Conservation (phyloP, 2,113 vertebrate genomes). For the Phalacrocorax brasilianus region DNA sequence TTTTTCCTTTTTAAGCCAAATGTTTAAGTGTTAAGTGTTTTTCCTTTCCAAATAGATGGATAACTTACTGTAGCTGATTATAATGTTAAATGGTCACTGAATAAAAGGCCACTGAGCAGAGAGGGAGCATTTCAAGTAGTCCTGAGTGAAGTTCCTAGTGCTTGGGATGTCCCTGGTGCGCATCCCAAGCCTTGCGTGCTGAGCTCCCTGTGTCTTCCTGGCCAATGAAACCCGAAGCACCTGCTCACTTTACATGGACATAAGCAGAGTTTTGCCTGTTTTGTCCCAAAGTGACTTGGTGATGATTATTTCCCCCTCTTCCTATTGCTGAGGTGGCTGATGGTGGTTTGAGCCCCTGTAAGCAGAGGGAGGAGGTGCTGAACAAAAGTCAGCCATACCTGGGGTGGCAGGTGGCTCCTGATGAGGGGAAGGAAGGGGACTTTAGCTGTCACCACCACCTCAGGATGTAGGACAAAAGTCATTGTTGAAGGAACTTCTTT, state of each 20-base stretch:
- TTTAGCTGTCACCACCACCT: not conserved
- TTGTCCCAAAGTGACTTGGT: not conserved
- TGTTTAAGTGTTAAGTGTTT: not conserved
- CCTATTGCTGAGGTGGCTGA: not conserved
- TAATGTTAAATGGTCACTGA: not conserved
- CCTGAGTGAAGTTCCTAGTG: not conserved
- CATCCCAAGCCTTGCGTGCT: not conserved
- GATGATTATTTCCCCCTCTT: not conserved
- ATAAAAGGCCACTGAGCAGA: not conserved
- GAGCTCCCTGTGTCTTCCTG: not conserved
- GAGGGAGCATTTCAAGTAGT: not conserved
- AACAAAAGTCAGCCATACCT: not conserved
- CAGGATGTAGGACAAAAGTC: not conserved
- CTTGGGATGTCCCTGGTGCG: not conserved
- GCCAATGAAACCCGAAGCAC: not conserved
- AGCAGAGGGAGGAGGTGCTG: not conserved
- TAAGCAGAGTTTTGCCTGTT: not conserved
- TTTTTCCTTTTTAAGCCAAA: not conserved
- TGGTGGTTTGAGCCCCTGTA: not conserved
- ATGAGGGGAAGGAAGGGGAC: not conserved
- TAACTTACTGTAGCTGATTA: not conserved
- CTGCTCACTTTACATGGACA: not conserved
- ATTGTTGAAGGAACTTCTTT: not conserved
- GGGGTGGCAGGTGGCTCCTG: not conserved
- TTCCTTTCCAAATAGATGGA: not conserved